Evolutionary conservation across 2,888 invertebrate species (phyloP).

Genomic region (Catocala fraxini): DNA sequence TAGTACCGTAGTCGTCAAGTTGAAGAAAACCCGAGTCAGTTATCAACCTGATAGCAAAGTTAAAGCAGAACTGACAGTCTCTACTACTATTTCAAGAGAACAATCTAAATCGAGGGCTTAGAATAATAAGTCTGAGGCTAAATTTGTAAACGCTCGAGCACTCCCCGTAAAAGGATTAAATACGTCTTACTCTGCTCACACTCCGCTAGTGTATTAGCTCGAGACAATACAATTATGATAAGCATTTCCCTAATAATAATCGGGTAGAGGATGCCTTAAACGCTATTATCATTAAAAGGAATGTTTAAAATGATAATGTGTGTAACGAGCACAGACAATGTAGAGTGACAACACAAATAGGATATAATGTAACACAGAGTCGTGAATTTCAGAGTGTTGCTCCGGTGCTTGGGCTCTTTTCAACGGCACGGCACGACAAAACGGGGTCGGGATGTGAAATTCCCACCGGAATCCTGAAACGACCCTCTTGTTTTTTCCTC

Average conservation of each 20-base stretch:
- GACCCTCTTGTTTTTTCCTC: conserved; percentile 81
- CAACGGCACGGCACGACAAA: conserved; percentile 55
- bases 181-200: too few relatives aligned
- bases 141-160: too few relatives aligned
- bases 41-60: too few relatives aligned
- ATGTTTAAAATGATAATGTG: conserved; percentile 20
- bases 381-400: conserved; percentile 71
- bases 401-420: conserved; percentile 65
- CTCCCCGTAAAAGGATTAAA: too few relatives aligned
- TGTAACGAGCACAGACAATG: conserved; percentile 38
- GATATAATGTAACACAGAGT: conserved; percentile 49
- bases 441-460: conserved; percentile 69
- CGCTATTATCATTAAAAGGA: conserved; percentile 10
- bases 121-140: too few relatives aligned
- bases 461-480: conserved; percentile 78
- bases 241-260: background rate
- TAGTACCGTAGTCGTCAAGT: too few relatives aligned
- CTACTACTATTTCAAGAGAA: too few relatives aligned
- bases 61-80: too few relatives aligned
- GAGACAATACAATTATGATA: too few relatives aligned
- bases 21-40: too few relatives aligned
- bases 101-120: too few relatives aligned
- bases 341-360: conserved; percentile 66
- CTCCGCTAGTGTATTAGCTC: too few relatives aligned
- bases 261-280: background rate